Conservation (phyloP, 2,888 invertebrate genomes). For the Scotopteryx bipunctaria region DNA sequence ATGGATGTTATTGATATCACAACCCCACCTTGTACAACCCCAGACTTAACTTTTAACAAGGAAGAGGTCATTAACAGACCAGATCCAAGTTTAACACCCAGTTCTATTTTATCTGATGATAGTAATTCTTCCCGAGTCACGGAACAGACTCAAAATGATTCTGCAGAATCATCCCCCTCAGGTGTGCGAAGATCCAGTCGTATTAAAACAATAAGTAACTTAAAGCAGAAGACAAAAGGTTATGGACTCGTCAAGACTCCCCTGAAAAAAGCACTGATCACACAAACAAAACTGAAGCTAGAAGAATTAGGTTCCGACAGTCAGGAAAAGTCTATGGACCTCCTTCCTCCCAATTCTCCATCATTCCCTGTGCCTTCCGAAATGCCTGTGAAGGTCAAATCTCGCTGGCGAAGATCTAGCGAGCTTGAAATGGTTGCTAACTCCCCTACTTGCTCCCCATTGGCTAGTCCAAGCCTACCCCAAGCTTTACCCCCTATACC, state of each 20-base stretch:
- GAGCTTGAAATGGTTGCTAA: conserved; percentile 86
- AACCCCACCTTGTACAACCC: conserved; percentile 55
- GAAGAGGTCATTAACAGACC: conserved; percentile 61
- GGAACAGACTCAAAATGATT: conserved; percentile 72
- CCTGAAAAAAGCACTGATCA: conserved; percentile 73
- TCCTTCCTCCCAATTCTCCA: conserved; percentile 64
- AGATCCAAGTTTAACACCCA: conserved; percentile 75
- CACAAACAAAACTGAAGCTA: conserved; percentile 78
- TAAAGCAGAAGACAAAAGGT: conserved; percentile 86
- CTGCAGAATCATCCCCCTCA: conserved; percentile 75
- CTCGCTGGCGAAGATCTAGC: conserved; percentile 89
- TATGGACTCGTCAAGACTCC: conserved; percentile 85
- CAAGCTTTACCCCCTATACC: conserved; percentile 54
- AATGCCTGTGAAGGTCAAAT: conserved; percentile 91
- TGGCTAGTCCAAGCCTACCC: conserved; percentile 67
- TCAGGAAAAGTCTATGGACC: conserved; percentile 63
- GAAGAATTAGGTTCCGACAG: conserved; percentile 85
- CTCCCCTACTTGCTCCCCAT: conserved; percentile 69
- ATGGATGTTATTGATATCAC: conserved; percentile 50
- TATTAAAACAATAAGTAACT: conserved; percentile 88
- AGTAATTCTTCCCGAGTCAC: conserved; percentile 71
- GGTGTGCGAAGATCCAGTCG: conserved; percentile 89
- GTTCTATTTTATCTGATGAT: conserved; percentile 74
- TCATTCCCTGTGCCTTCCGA: conserved; percentile 76
- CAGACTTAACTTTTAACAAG: conserved; percentile 57